Evolutionary conservation across 2,113 vertebrate species (phyloP).

Genomic region (Rhinolophus ferrumequinum): DNA sequence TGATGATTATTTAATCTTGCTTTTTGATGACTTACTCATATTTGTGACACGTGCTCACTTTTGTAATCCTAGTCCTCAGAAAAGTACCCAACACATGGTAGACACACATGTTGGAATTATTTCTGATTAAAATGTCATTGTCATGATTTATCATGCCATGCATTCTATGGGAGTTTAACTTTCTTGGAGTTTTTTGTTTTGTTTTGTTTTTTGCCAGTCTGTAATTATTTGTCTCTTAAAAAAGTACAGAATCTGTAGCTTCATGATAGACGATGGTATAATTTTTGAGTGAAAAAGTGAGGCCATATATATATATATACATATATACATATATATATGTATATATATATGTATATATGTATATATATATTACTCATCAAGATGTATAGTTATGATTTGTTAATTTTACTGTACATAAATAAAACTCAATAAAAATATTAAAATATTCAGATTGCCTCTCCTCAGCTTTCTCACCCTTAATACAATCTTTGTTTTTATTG

Average conservation of each 20-base stretch:
- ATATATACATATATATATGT: not conserved
- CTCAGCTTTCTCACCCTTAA: not conserved
- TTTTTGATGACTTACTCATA: conserved; percentile 53
- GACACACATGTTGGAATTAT: not conserved
- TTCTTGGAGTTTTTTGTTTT: not conserved
- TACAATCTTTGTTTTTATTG: not conserved
- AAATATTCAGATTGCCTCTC: not conserved
- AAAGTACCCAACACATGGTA: not conserved
- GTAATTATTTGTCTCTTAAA: not conserved
- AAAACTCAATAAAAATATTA: not conserved
- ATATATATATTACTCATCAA: not conserved
- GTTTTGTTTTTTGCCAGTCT: not conserved
- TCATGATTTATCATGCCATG: not conserved
- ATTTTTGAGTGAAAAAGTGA: conserved; percentile 30
- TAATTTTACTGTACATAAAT: not conserved
- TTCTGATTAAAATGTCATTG: conserved; percentile 14
- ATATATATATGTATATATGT: not conserved
- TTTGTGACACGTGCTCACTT: conserved; percentile 54
- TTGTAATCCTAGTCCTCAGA: conserved; percentile 41
- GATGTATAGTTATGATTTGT: not conserved
- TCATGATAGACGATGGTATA: not conserved
- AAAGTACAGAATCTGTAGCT: not conserved
- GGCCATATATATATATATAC: not conserved
- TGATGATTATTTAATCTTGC: conserved; percentile 28
- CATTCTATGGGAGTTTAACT: not conserved